Base-by-base conservation (phyloP, 2,888 invertebrate genomes). In the Ypsolopha sequella region DNA sequence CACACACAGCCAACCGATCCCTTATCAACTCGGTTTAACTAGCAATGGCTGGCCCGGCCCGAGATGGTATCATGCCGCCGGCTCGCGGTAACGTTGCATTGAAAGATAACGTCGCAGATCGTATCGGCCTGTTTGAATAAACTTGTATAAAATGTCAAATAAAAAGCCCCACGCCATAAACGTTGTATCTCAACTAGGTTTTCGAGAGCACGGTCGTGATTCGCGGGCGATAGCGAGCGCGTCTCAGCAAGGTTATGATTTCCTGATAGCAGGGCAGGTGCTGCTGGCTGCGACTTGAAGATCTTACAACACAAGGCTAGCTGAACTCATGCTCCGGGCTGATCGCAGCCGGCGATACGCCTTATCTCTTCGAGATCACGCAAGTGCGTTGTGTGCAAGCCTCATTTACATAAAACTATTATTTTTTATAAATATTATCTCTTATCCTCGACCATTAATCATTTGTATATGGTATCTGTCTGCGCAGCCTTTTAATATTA, bases 101-200 rank as follows among this genome's bases (percentile, higher is more conserved):
- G 82, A 81, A 80, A 86, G 85, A 85, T 85, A 86, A 85, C 76
- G 84, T 86, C 84, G 71, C 65, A 68, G 86, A 86, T 86, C 70
- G 63, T 84, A 85, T 85, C 85, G 79, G 64, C 62, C 60, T 80
- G 81, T 85, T 85, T 86, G 85, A 85, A 86, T 86, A 86, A 84
- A 86, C 86, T 85, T 85, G 85, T 86, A 85, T 84, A 77, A 84
- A 86, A 86, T 82, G 84, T 82, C 82, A 85, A 85, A 85, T 84
- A 84, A 84, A 85, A 85, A 80, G 79, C 76, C 73, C 73, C 70
- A 67, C 67, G 71, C 78, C 76, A 76, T 80, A 80, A 78, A 77
- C 68, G 77, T 71, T 66, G 68, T 76, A 73, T 76, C 70, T 69
- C 45, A 45, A 48, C 50, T 50, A 35, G 43, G 50, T 50, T 43